These are phyloP conservation scores for Cotesia typhae DNA, from an alignment of 1,140 invertebrate species.

Conservation along the genomic window DNA sequence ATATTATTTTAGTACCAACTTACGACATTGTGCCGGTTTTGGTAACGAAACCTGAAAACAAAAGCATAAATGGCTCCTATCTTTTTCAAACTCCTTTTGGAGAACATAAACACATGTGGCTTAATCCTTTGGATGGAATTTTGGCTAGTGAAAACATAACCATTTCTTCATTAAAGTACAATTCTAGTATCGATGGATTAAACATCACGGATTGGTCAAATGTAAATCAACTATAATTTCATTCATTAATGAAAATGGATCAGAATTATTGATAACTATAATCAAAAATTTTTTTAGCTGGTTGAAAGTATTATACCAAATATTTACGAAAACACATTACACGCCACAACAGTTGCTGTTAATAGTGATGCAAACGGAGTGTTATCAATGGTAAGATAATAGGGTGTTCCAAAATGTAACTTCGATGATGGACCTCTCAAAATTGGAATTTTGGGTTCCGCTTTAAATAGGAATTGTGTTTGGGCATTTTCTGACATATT, in stretches of 20 bases:
- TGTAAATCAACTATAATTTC: background rate
- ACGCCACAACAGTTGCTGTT: background rate
- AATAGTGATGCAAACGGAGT: background rate
- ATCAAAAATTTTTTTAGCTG: background rate
- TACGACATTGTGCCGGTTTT: constrained; percentile 5
- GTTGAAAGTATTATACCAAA: background rate
- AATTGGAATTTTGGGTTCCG: no score
- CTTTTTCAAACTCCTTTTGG: constrained; percentile 76
- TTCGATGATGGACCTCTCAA: no score
- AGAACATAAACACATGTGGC: constrained; percentile 70
- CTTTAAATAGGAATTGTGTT: no score
- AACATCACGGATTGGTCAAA: background rate
- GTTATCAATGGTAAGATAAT: background rate
- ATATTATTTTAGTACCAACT: constrained; percentile 1
- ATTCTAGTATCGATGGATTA: background rate
- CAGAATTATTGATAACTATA: no score
- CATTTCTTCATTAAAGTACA: background rate
- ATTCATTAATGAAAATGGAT: background rate
- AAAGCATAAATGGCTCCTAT: constrained; percentile 61
- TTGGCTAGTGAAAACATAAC: constrained; percentile 10
- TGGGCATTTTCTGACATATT: no score
- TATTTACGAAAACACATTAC: background rate
- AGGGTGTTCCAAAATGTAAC: no score
- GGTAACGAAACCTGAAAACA: constrained; percentile 45
- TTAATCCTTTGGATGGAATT: constrained; percentile 71